A percentile compares a stretch with the other conserved stretches of the same genome.
These are phyloP conservation scores for Ammodytes dubius DNA, from an alignment of 2,113 vertebrate species.

Conservation along the genomic window DNA sequence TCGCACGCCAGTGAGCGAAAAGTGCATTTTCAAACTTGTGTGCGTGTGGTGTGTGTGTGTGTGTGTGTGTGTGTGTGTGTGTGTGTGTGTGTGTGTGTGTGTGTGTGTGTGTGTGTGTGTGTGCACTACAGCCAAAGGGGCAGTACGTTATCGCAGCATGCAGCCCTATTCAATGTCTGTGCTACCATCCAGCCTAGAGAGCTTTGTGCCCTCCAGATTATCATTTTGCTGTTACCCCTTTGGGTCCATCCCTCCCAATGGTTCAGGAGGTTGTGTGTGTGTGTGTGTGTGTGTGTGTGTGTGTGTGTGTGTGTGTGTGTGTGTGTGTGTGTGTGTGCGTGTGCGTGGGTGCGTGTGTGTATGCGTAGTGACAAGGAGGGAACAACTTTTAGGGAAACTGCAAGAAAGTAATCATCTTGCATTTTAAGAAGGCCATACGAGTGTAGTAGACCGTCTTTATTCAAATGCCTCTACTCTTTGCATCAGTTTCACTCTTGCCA, in stretches of 20 bases:
- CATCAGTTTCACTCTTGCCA: conserved; percentile 44
- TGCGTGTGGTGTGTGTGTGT: conserved; percentile 24
- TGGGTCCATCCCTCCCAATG: conserved; percentile 36
- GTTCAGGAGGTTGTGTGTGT: conserved; percentile 31
- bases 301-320: conserved; percentile 15
- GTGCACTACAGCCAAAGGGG: conserved; percentile 68
- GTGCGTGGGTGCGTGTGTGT: conserved; percentile 27
- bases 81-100: conserved; percentile 4
- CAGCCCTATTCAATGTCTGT: conserved; percentile 69
- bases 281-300: conserved; percentile 25
- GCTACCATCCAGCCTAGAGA: conserved; percentile 65
- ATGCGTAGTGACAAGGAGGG: conserved; percentile 11
- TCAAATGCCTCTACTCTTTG: not conserved
- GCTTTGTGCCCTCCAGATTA: conserved; percentile 68
- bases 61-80: not conserved
- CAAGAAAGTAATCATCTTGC: conserved; percentile 34
- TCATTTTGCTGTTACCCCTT: conserved; percentile 61
- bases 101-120: conserved; percentile 28
- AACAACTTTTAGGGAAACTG: conserved; percentile 38
- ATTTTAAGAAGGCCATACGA: conserved; percentile 19
- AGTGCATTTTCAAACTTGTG: conserved; percentile 20
- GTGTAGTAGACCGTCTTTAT: conserved; percentile 2
- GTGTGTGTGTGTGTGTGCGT: conserved; percentile 11
- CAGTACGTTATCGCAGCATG: conserved; percentile 74
- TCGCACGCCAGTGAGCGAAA: conserved; percentile 19